Conservation (phyloP, 2,797 vertebrate species). For the Amblyraja radiata region DNA sequence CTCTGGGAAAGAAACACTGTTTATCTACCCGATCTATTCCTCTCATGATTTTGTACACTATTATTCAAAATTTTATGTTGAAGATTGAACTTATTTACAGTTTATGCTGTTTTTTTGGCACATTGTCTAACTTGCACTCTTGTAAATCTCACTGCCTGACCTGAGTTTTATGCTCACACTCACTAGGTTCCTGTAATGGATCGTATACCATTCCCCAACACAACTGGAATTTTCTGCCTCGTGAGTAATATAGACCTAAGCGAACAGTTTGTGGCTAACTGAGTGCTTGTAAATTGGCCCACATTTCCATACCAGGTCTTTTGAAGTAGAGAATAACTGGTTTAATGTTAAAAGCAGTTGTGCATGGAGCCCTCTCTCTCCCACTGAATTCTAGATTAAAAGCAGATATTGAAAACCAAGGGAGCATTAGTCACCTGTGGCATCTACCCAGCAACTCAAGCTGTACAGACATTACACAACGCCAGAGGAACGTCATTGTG, state of each 20-base stretch:
- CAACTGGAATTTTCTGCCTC: neutral
- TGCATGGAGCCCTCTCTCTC: neutral
- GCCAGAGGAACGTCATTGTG: neutral
- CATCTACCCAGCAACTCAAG: conserved; percentile 1
- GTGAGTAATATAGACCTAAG: too few species aligned
- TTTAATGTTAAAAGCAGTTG: neutral
- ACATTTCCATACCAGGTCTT: neutral
- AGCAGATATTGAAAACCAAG: conserved; percentile 10
- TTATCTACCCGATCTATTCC: too few species aligned
- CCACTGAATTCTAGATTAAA: neutral
- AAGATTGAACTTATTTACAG: neutral
- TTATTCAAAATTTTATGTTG: neutral
- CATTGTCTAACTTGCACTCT: neutral
- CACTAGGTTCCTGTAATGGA: neutral
- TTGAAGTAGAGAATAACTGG: neutral
- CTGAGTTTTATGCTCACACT: neutral
- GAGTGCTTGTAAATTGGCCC: neutral
- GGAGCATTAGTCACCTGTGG: conserved; percentile 30
- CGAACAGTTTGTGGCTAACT: neutral
- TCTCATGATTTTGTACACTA: too few species aligned
- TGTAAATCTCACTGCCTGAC: neutral
- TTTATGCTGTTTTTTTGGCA: neutral
- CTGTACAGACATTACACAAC: conserved; percentile 13
- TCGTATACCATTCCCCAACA: neutral
- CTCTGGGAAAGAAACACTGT: too few species aligned